Evolutionary conservation across 2,888 invertebrate species (phyloP).

Genomic region (Aricia artaxerxes): DNA sequence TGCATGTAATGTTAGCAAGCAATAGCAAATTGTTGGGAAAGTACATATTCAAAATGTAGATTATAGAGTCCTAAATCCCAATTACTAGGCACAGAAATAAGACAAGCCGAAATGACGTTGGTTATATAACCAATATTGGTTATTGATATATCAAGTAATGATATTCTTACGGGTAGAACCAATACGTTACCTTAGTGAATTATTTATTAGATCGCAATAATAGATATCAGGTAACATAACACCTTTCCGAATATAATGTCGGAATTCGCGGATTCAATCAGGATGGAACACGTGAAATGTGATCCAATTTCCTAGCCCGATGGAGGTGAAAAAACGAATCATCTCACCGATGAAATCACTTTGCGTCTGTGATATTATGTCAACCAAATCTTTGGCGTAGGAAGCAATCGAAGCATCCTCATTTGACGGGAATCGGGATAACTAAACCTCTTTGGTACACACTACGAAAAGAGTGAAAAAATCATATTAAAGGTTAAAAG

Average conservation of each 20-base stretch:
- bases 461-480: no score
- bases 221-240: background rate
- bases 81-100: background rate
- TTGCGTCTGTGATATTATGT: background rate
- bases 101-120: background rate
- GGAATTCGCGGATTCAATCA: background rate
- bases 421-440: background rate
- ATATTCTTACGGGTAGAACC: background rate
- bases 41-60: background rate
- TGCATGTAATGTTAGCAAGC: no score
- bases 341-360: background rate
- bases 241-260: background rate
- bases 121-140: background rate
- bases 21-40: background rate
- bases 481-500: no score
- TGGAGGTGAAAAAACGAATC: conserved; percentile 15
- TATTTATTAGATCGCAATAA: background rate
- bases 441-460: background rate
- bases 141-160: background rate
- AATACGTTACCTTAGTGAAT: background rate
- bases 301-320: conserved; percentile 22
- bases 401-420: background rate
- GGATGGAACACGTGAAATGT: background rate
- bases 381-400: background rate
- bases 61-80: no score